Evolutionary conservation across 2,113 vertebrate genomes (phyloP), one percentile per base, ranked within the genome.

Genomic region (Lophura nycthemera): DNA sequence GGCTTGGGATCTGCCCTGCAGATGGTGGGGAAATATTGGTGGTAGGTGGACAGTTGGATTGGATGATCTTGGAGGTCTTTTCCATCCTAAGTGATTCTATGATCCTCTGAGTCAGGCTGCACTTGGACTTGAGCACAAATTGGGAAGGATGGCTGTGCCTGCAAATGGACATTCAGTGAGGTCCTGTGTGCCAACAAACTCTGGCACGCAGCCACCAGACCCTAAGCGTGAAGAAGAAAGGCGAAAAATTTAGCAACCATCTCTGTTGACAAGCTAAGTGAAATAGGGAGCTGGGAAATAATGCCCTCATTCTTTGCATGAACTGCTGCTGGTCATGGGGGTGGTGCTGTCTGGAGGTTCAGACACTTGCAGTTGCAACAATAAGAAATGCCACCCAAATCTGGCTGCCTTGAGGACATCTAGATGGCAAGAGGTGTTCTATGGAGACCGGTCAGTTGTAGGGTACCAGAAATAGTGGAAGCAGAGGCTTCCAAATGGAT

Each of bases 101-200:
- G 47, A 48, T 48, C 12, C 24, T 52, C 25, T 52, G 50, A 52
- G 50, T 52, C 5, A 5, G 50, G 25, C 74, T 92, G 78, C 87
- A 84, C 66, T 70, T 89, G 84, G 43, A 20, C 63, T 78, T 69
- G 52, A 48, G 59, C 57, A 15, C 77, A 84, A 75, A 63, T 59
- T 69, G 84, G 32, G 71, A 91, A 87, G 32, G 74, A 36, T 66
- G 71, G 52, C 34, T 56, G 32, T 86, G 47, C 47, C 48, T 78
- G 61, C 42, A 18, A 0, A 40, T 61, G 74, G 80, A 30, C 47
- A 72, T 83, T 92, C 80, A 78, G 74, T 71, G 73, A 15, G 34
- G 22, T 43, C 34, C 65, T 13, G 8, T 34, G 52, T 4, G 13
- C 52, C 69, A 85, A 85, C 91, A 47, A 75, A 69, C 48, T 52